Evolutionary conservation across 2,888 invertebrate species (phyloP).

Genomic region (Thereva nobilitata): DNA sequence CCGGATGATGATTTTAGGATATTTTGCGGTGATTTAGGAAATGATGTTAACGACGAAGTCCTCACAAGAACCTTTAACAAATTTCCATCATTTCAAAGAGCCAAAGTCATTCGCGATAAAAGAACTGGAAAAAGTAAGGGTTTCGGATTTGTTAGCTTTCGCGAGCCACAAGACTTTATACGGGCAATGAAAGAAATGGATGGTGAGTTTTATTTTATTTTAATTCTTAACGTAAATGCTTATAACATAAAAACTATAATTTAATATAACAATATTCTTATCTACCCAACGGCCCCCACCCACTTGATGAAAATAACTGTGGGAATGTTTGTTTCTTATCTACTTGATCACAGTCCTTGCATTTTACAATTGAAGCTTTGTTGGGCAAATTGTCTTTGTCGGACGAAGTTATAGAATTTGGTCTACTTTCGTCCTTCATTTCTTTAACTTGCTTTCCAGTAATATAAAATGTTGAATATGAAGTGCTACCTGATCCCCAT

Average conservation of each 20-base stretch:
- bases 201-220: slow-evolving; percentile 65
- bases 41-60: slow-evolving; percentile 97
- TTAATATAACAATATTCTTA: slow-evolving; percentile 43
- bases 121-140: slow-evolving; percentile 98
- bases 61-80: slow-evolving; percentile 94
- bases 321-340: slow-evolving; percentile 55
- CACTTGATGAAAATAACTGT: slow-evolving; percentile 61
- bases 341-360: slow-evolving; percentile 10
- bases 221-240: neutral
- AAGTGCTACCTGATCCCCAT: slow-evolving; percentile 62
- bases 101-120: slow-evolving; percentile 95
- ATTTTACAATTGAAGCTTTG: neutral
- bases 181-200: slow-evolving; percentile 99
- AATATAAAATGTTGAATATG: slow-evolving; percentile 60
- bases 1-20: slow-evolving; percentile 97
- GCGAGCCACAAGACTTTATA: slow-evolving; percentile 96
- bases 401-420: neutral
- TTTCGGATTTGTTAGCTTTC: slow-evolving; percentile 98
- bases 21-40: slow-evolving; percentile 99
- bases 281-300: slow-evolving; percentile 61
- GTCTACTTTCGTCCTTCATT: slow-evolving; percentile 18
- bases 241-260: slow-evolving; percentile 1
- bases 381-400: neutral
- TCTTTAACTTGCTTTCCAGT: slow-evolving; percentile 40
- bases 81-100: slow-evolving; percentile 89